Conservation (phyloP, 2,113 vertebrate species). For the Dendrocopos noguchii region DNA sequence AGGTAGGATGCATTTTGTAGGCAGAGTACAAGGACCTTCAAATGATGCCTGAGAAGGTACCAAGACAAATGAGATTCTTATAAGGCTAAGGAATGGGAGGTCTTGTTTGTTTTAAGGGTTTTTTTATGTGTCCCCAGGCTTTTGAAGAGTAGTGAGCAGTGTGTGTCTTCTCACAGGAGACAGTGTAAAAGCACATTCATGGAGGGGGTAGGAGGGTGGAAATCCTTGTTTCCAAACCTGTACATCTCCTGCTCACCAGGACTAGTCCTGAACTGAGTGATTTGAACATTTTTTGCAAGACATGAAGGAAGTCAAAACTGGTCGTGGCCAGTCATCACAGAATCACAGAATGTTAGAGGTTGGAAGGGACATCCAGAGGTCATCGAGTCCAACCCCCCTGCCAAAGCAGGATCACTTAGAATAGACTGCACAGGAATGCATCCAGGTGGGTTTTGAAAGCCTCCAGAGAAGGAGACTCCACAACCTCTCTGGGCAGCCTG, state of each 20-base stretch:
- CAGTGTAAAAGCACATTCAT: neutral
- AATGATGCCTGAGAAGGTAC: neutral
- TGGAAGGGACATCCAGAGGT: too few relatives aligned
- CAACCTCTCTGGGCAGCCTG: too few relatives aligned
- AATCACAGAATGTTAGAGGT: too few relatives aligned
- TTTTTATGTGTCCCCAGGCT: neutral
- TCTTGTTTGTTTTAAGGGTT: neutral
- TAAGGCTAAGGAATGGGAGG: neutral
- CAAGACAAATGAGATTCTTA: neutral
- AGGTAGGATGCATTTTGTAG: neutral
- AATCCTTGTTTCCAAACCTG: neutral
- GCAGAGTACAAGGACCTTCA: neutral
- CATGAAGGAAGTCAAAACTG: neutral
- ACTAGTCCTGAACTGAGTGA: neutral
- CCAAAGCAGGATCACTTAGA: too few relatives aligned
- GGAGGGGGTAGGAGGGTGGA: too few relatives aligned
- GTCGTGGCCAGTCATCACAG: neutral
- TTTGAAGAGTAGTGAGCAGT: neutral
- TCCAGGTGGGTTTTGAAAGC: too few relatives aligned
- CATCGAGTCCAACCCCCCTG: too few relatives aligned
- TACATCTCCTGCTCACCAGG: neutral
- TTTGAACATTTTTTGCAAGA: neutral
- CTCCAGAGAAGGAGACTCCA: too few relatives aligned
- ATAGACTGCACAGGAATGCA: too few relatives aligned
- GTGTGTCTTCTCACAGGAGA: neutral